These are phyloP conservation scores for Adoxophyes honmai DNA, from an alignment of 1,140 invertebrate species.

Conservation along the genomic window DNA sequence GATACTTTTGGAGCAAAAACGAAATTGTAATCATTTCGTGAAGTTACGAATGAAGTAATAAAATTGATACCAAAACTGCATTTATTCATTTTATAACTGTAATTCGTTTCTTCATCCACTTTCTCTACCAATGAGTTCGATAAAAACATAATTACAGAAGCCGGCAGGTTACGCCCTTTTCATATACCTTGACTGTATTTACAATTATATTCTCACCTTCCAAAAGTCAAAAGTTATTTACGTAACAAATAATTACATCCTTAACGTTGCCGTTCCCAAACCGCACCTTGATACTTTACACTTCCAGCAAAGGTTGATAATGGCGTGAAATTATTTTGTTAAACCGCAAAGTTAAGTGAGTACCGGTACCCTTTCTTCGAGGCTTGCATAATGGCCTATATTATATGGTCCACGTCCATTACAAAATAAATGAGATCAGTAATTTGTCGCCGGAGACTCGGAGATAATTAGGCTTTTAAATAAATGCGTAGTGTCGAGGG, in stretches of 20 bases:
- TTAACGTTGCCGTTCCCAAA: neutral
- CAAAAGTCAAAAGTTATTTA: conserved; percentile 25
- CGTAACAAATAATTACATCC: conserved; percentile 15
- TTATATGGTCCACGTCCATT: conserved; percentile 15
- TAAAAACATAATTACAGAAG: conserved; percentile 15
- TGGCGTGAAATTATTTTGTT: neutral
- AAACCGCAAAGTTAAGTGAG: neutral
- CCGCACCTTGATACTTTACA: neutral
- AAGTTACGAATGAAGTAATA: too few relatives aligned
- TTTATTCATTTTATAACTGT: too few relatives aligned
- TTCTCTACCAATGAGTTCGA: neutral
- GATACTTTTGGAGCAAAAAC: too few relatives aligned
- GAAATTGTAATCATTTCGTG: too few relatives aligned
- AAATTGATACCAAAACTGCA: too few relatives aligned
- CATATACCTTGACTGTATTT: conserved; percentile 6
- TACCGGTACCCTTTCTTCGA: conserved; percentile 15
- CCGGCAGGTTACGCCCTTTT: conserved; percentile 5
- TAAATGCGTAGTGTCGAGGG: conserved; percentile 9
- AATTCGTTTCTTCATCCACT: too few relatives aligned
- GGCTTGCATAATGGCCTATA: conserved; percentile 18
- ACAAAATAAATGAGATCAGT: conserved; percentile 15
- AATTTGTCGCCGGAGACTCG: conserved; percentile 8
- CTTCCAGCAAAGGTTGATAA: neutral
- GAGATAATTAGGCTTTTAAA: conserved; percentile 14
- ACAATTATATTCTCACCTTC: conserved; percentile 14